Evolutionary conservation across 2,888 invertebrate genomes (phyloP).

Genomic region (Steinernema carpocapsae): DNA sequence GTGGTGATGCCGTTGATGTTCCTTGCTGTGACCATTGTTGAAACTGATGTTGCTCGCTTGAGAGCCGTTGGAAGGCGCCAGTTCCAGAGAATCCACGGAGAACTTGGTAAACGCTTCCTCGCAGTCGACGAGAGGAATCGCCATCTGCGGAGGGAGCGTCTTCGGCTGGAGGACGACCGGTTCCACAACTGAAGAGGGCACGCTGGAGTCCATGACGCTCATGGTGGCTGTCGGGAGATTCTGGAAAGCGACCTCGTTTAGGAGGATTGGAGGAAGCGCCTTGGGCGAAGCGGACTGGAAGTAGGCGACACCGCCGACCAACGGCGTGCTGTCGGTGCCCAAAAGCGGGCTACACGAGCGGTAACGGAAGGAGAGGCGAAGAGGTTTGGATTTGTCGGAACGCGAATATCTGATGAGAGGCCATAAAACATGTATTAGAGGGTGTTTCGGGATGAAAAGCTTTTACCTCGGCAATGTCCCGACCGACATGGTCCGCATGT

Average conservation of each 20-base stretch:
- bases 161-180: too few species aligned
- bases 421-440: slow-evolving; percentile 7
- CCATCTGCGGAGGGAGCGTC: too few species aligned
- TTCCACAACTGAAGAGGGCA: not conserved
- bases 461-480: slow-evolving; percentile 19
- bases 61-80: not conserved
- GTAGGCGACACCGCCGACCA: slow-evolving; percentile 2
- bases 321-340: slow-evolving; percentile 1
- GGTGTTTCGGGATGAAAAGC: not conserved
- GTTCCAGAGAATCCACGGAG: not conserved
- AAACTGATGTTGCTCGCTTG: not conserved
- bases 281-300: not conserved
- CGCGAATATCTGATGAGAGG: slow-evolving; percentile 20
- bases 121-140: too few species aligned
- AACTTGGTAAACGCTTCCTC: too few species aligned
- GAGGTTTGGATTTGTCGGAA: slow-evolving; percentile 27
- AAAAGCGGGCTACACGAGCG: slow-evolving; percentile 20
- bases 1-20: not conserved
- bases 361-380: slow-evolving; percentile 2
- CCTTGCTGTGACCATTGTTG: not conserved
- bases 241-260: not conserved
- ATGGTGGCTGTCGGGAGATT: not conserved
- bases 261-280: not conserved
- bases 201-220: not conserved
- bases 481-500: slow-evolving; percentile 18